Evolutionary conservation across 2,797 vertebrate species (phyloP), one percentile per base, ranked within the genome.

Genomic region (Thaleichthys pacificus): DNA sequence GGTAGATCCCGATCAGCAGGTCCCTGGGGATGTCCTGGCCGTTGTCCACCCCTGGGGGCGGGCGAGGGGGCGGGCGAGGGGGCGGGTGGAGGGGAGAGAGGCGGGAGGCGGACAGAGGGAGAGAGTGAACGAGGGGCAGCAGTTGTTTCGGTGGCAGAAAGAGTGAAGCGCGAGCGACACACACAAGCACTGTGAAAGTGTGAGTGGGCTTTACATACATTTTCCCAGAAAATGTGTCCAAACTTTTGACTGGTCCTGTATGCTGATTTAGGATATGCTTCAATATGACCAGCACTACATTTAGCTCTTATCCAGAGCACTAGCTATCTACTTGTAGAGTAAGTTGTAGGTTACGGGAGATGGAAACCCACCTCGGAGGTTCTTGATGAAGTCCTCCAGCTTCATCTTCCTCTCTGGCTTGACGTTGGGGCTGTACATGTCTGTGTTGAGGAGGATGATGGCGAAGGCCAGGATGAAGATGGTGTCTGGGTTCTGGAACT

Each of bases 401-500:
- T 99, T 99, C 97, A 99, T 99, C 87, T 99, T 99, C 72, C 97
- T 95, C 89, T 99, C 97, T 0, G 96, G 95, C 81, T 99, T 99
- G 84, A 99, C 97, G 0, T 96, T 99, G 80, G 97, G 97, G 85
- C 97, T 99, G 92, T 99, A 99, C 97, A 99, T 99, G 90, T 99
- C 97, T 0, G 97, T 99, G 93, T 98, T 99, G 88, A 99, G 93
- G 80, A 99, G 94, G 90, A 99, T 99, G 91, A 99, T 96, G 81
- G 97, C 97, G 4, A 99, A 99, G 28, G 97, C 97, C 85, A 99
- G 91, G 90, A 98, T 99, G 92, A 99, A 99, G 91, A 99, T 99
- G 83, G 97, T 99, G 89, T 99, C 97, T 0, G 97, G 97, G 88
- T 99, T 99, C 80, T 96, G 92, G 85, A 98, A 99, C 83, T 98